Conservation (phyloP, 2,888 invertebrate species). For the Cantharis rufa region DNA sequence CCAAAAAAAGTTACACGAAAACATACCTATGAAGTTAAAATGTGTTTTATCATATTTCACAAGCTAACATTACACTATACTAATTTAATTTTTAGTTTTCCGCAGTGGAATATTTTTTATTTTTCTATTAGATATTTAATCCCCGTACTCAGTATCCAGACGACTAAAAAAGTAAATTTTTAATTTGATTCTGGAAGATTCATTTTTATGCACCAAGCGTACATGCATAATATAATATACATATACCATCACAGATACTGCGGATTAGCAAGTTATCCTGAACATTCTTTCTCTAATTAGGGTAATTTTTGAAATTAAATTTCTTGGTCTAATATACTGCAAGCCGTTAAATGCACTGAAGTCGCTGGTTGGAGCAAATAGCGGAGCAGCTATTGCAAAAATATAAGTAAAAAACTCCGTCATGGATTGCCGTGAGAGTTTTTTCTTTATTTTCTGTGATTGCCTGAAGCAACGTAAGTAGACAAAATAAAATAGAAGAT, state of each 20-base stretch:
- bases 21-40: too few relatives aligned
- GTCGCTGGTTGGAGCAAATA: neutral
- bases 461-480: neutral
- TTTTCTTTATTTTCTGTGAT: neutral
- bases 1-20: too few relatives aligned
- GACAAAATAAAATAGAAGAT: neutral
- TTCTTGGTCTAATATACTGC: neutral
- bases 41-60: too few relatives aligned
- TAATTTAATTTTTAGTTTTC: neutral
- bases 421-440: neutral
- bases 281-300: neutral
- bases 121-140: neutral
- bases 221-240: neutral
- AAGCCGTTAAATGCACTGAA: neutral
- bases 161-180: neutral
- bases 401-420: neutral
- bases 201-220: too few relatives aligned
- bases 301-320: neutral
- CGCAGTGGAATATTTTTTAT: neutral
- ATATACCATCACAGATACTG: too few relatives aligned
- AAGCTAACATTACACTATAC: neutral
- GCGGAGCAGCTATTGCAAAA: neutral
- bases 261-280: neutral
- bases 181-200: neutral
- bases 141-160: neutral